These are phyloP conservation scores for Rhinella marina DNA, from an alignment of 2,797 vertebrate genomes.

Conservation along the genomic window DNA sequence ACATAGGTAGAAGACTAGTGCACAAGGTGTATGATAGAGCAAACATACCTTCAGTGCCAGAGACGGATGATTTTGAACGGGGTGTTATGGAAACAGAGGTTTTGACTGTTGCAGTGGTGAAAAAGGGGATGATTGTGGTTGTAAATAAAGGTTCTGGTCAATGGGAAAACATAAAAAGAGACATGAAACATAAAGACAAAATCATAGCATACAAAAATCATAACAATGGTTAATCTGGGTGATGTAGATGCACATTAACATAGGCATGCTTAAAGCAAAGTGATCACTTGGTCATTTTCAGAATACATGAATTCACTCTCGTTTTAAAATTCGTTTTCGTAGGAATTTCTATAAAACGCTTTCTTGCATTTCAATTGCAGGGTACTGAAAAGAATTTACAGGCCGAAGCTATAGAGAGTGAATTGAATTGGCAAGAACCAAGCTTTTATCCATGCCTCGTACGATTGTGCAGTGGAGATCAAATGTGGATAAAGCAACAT, in stretches of 20 bases:
- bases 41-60: constrained; percentile 85
- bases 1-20: neutral
- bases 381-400: neutral
- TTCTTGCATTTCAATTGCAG: constrained; percentile 57
- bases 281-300: constrained; percentile 72
- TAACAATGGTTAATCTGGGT: constrained; percentile 77
- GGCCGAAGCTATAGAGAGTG: constrained; percentile 69
- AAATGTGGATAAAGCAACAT: constrained; percentile 75
- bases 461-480: constrained; percentile 70
- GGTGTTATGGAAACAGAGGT: constrained; percentile 89
- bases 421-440: constrained; percentile 79
- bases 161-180: constrained; percentile 83
- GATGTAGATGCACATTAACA: constrained; percentile 71
- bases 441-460: constrained; percentile 71
- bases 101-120: constrained; percentile 92
- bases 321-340: constrained; percentile 62
- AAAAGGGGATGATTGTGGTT: constrained; percentile 93
- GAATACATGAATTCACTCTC: constrained; percentile 76
- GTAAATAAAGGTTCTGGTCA: constrained; percentile 95
- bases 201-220: constrained; percentile 81
- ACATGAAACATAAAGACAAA: constrained; percentile 72
- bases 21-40: constrained; percentile 29
- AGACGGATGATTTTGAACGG: constrained; percentile 87
- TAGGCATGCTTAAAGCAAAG: constrained; percentile 73
- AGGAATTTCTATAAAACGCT: constrained; percentile 64